Base-by-base conservation (phyloP, 2,113 vertebrate genomes). In the Triplophysa tibetana region DNA sequence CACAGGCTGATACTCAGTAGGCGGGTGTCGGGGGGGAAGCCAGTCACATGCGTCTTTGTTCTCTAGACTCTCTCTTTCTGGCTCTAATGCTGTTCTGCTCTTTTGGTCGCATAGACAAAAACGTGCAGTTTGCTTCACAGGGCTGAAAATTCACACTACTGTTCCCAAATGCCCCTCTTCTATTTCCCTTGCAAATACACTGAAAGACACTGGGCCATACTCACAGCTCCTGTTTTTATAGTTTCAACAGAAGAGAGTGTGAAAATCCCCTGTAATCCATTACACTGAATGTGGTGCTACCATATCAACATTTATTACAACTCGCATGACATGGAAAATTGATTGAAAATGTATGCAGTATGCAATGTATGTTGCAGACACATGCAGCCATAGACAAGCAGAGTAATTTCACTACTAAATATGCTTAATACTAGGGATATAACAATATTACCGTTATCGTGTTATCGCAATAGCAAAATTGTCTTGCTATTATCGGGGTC, bases 31-130 rank as follows among this genome's bases (percentile, higher is more conserved):
- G 29, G 50, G 58, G 64, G 64, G 24, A 75, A 45, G 52, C 4
- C 41, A 45, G 67, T 82, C 83, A 79, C 65, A 79, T 82, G 65
- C 26, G 68, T 23, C 60, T 79, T 78, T 75, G 33, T 79, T 75
- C 75, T 75, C 75, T 60, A 24, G 14, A 13, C 8, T 58, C 67
- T 58, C 43, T 45, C 68, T 78, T 38, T 72, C 60, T 61, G 10
- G n/a, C 23, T 72, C 9, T 66, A 60, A 72, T 67, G 54, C 66
- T 33, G 56, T 61, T 75, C 23, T 21, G 56, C 65, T 76, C 73
- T 29, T 70, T 70, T 17, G 50, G 21, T 26, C 24, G 33, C 29
- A 16, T 16, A 54, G 66, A 84, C 21, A 78, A 79, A 63, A 79
- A 61, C 17, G 33, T 45, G 24, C 75, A 78, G 63, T 65, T 58